Conservation (phyloP, 2,888 invertebrate genomes). For the Drosophila tanythrix region DNA sequence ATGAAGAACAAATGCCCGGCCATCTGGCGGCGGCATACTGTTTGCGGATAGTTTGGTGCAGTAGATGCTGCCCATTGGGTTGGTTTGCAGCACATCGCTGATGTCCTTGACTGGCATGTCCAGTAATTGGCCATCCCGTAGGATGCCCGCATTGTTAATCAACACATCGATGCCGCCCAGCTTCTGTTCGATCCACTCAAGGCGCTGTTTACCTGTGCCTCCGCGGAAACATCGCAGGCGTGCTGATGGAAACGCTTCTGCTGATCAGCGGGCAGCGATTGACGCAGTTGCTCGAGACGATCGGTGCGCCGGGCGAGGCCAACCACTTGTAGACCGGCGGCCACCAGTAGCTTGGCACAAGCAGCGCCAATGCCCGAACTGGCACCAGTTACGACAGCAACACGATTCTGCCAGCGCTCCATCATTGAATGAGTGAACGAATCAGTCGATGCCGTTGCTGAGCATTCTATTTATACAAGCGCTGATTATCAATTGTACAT, state of each 20-base stretch:
- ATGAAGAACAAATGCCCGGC: constrained; percentile 80
- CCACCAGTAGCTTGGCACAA: constrained; percentile 84
- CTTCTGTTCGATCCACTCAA: constrained; percentile 85
- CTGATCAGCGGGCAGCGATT: constrained; percentile 63
- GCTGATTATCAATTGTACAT: constrained; percentile 28
- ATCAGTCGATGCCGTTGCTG: not conserved
- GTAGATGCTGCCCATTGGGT: constrained; percentile 85
- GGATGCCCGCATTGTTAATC: constrained; percentile 87
- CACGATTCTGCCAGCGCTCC: constrained; percentile 85
- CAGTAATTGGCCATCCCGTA: constrained; percentile 75
- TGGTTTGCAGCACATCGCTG: constrained; percentile 84
- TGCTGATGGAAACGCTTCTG: constrained; percentile 67
- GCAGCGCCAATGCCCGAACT: constrained; percentile 88
- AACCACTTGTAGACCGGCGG: constrained; percentile 86
- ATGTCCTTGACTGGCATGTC: constrained; percentile 76
- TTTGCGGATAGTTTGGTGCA: constrained; percentile 85
- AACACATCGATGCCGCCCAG: constrained; percentile 87
- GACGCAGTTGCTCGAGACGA: constrained; percentile 67
- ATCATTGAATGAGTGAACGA: constrained; percentile 43
- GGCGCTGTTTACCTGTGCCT: constrained; percentile 86
- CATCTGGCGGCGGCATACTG: constrained; percentile 85
- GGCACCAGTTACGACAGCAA: constrained; percentile 88
- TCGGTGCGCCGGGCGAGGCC: constrained; percentile 85
- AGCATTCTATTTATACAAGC: constrained; percentile 4
- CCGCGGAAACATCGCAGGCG: constrained; percentile 86